phyloP scores from a whole-genome alignment of 2,888 invertebrate genomes.

The Argyresthia goedartella region DNA sequence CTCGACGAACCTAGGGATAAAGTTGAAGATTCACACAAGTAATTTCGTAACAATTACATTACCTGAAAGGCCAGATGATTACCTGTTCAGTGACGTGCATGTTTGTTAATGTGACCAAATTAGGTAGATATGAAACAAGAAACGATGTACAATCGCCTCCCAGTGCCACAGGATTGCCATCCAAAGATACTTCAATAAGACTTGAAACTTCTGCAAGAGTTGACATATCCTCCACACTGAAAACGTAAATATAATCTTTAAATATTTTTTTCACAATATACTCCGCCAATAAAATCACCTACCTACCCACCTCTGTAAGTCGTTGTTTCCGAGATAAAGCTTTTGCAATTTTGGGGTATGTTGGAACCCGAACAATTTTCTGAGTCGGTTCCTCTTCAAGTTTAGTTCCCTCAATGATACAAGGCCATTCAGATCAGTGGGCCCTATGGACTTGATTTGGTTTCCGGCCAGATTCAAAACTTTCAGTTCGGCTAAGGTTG shows the following conservation, averaged over 20 bases:
- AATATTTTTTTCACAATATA: neutral
- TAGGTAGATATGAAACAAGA: constrained; percentile 83
- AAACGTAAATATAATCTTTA: constrained; percentile 14
- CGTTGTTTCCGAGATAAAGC: constrained; percentile 87
- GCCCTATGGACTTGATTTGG: constrained; percentile 82
- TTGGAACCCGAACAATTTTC: constrained; percentile 84
- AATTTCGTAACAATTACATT: neutral
- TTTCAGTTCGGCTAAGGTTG: constrained; percentile 80
- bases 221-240: constrained; percentile 87
- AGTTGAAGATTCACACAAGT: neutral
- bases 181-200: constrained; percentile 87
- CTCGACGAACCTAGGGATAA: constrained; percentile 69
- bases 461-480: constrained; percentile 95
- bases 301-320: constrained; percentile 64
- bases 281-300: neutral
- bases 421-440: constrained; percentile 83
- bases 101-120: constrained; percentile 78
- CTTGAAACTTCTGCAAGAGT: constrained; percentile 83
- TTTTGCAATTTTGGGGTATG: constrained; percentile 82
- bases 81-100: constrained; percentile 85
- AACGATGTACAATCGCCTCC: constrained; percentile 88
- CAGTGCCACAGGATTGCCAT: constrained; percentile 85
- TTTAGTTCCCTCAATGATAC: constrained; percentile 87
- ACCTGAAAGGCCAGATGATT: constrained; percentile 12
- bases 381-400: constrained; percentile 86